Evolutionary conservation across 1,140 invertebrate genomes (phyloP), one percentile per base, ranked within the genome.

Genomic region (Calliopsis andreniformis): DNA sequence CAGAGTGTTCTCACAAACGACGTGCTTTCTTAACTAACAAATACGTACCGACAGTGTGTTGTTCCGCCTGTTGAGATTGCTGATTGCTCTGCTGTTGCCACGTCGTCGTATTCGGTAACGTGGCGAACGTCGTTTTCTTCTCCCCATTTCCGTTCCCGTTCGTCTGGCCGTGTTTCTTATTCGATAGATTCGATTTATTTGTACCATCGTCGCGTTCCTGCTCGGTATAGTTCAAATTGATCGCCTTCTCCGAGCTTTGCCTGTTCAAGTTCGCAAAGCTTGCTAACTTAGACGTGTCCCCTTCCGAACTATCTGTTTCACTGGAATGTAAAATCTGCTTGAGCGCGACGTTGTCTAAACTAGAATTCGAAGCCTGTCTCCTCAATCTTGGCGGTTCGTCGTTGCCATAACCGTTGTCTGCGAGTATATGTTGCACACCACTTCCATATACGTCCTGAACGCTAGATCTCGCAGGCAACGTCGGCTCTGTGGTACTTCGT

Each of bases 91-190:
- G 96, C 85, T 97, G 95, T 84, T 97, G 96, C 97, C 97, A 98
- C n/a, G 97, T 97, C 16, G 96, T 97, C 1, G 96, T 97, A 87
- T 95, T 96, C 4, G 95, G 93, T 45, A 96, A 89, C 16, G 95
- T 92, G 4, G 95, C 95, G 89, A 96, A 95, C 3, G 93, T 93
- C 28, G 95, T 94, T 81, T 94, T 96, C 88, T 95, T 95, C 49
- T 95, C 94, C 0, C 86, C 76, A 39, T 87, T 85, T 10, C 92
- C 92, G 56, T 93, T 93, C 0, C 92, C 83, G 76, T 92, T 92
- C 12, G 85, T 90, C 25, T 92, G 89, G 42, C 85, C 87, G 67
- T 89, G 84, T 79, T 92, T 91, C 76, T 91, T 93, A 71, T 82
- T 91, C 3, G 86, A 76, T 28, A 89, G 82, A 75, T 83, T 90